Percentiles rank a stretch among this genome's conserved stretches.
phyloP scores from a whole-genome alignment of 2,113 vertebrate species.

The Halcyon malimbica region DNA sequence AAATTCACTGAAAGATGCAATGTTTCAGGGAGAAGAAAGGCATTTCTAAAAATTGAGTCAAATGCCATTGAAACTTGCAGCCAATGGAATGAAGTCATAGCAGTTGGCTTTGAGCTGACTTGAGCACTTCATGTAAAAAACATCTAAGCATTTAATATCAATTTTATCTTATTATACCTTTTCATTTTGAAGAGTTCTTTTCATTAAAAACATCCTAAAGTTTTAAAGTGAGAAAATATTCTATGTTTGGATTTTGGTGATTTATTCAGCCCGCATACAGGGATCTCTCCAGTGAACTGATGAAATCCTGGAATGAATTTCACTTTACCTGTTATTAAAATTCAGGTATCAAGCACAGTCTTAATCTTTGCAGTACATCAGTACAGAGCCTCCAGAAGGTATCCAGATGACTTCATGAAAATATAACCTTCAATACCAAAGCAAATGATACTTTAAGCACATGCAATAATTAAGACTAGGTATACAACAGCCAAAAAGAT shows the following conservation, averaged over 20 bases:
- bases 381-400: background rate
- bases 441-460: background rate
- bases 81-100: background rate
- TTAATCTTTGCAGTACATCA: background rate
- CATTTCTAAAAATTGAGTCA: background rate
- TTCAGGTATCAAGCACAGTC: background rate
- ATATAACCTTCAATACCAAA: background rate
- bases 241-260: background rate
- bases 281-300: background rate
- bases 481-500: background rate
- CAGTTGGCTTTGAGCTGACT: background rate
- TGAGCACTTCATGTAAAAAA: background rate
- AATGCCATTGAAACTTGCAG: background rate
- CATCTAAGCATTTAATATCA: background rate
- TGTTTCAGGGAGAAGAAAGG: background rate
- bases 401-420: background rate
- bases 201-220: background rate
- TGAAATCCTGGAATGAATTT: background rate
- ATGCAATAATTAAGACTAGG: background rate
- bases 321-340: background rate
- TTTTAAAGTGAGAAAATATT: background rate
- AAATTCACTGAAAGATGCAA: background rate
- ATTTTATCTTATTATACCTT: background rate
- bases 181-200: background rate
- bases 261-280: background rate